These are phyloP conservation scores for Alloscopus bannaensis DNA, from an alignment of 2,888 invertebrate genomes.

Conservation along the genomic window DNA sequence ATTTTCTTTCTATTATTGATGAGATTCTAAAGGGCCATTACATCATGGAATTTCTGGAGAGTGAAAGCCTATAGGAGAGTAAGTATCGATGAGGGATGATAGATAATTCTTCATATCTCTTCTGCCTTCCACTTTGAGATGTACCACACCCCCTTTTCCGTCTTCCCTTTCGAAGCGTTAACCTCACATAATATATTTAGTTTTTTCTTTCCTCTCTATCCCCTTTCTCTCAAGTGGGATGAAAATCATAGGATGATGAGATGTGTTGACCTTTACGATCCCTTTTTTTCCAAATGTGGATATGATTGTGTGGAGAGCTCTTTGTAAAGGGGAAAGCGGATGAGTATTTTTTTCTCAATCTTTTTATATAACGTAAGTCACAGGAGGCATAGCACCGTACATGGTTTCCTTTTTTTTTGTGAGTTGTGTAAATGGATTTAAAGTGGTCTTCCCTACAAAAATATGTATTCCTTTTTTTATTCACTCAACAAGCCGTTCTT, in stretches of 20 bases:
- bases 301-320: too few species aligned
- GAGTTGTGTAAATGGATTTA: conserved; percentile 32
- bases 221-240: conserved; percentile 26
- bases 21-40: conserved; percentile 56
- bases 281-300: too few species aligned
- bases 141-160: conserved; percentile 48
- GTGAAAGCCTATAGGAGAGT: not conserved
- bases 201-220: not conserved
- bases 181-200: not conserved
- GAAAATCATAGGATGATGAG: not conserved
- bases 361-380: too few species aligned
- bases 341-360: conserved; percentile 1
- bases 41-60: conserved; percentile 41
- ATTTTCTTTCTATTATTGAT: conserved; percentile 60
- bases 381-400: too few species aligned
- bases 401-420: conserved; percentile 4
- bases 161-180: not conserved
- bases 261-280: conserved; percentile 35
- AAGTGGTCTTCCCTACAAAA: conserved; percentile 29
- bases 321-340: too few species aligned
- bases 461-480: conserved; percentile 24
- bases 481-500: not conserved
- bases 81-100: conserved; percentile 46
- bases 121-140: conserved; percentile 56
- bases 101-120: conserved; percentile 38